Conservation (phyloP, 2,113 vertebrate genomes). For the Circaetus gallicus region DNA sequence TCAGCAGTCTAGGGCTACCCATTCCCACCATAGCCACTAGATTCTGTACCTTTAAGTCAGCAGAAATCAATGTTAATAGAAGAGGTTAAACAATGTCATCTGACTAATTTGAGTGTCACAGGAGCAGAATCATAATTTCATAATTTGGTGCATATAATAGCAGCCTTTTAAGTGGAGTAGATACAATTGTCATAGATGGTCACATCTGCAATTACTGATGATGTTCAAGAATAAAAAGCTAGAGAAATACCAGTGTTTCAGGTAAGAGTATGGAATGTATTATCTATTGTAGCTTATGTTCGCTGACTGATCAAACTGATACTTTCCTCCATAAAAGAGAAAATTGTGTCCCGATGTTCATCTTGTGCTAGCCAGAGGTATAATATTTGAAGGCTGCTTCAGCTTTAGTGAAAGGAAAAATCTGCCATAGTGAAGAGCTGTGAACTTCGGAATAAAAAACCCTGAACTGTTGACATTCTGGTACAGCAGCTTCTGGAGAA, state of each 20-base stretch:
- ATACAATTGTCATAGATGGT: not conserved
- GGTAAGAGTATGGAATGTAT: not conserved
- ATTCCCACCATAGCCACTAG: not conserved
- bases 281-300: not conserved
- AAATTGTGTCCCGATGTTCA: not conserved
- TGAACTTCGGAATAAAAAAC: not conserved
- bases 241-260: not conserved
- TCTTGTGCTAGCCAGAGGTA: not conserved
- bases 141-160: not conserved
- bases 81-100: not conserved
- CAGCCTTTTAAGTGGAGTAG: not conserved
- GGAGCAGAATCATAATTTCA: not conserved
- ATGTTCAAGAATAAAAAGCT: not conserved
- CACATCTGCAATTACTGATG: not conserved
- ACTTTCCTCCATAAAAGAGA: not conserved
- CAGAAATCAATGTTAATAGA: not conserved
- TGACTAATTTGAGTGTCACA: not conserved
- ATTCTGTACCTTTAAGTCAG: not conserved
- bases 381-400: not conserved
- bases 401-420: not conserved
- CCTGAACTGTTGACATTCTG: not conserved
- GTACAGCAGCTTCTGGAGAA: not conserved
- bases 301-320: not conserved
- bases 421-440: not conserved
- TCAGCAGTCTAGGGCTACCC: too few relatives aligned